phyloP scores from a whole-genome alignment of 2,797 vertebrate genomes.

The Phrynocephalus forsythii region DNA sequence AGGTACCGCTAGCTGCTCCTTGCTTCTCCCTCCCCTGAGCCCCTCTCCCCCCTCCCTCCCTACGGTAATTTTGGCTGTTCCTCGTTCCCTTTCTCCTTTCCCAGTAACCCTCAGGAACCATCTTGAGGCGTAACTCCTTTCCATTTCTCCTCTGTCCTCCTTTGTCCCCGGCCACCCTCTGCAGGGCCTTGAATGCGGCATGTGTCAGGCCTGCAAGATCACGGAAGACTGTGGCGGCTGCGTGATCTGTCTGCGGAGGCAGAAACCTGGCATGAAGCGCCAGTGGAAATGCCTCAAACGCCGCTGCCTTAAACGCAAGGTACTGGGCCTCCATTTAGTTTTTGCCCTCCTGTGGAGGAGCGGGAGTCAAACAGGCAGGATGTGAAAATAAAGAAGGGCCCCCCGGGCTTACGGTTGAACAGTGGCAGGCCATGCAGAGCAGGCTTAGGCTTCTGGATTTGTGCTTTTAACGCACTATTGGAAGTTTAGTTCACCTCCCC shows the following conservation, averaged over 20 bases:
- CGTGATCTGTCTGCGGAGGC: constrained; percentile 80
- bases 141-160: not conserved
- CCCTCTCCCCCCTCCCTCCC: not conserved
- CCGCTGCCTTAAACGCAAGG: constrained; percentile 68
- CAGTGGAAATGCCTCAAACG: constrained; percentile 75
- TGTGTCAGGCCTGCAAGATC: constrained; percentile 86
- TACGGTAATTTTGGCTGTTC: not conserved
- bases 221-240: constrained; percentile 86
- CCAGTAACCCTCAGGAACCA: not conserved
- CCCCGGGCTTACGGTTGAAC: too few relatives aligned
- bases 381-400: not conserved
- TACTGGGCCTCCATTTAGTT: not conserved
- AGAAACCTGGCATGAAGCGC: constrained; percentile 67
- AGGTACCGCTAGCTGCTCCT: constrained; percentile 63
- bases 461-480: too few relatives aligned
- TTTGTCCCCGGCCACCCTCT: not conserved
- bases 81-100: not conserved
- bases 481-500: too few relatives aligned
- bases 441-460: too few relatives aligned
- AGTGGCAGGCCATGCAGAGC: too few relatives aligned
- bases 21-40: constrained; percentile 12
- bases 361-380: not conserved
- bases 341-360: not conserved
- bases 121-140: not conserved
- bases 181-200: constrained; percentile 87